Evolutionary conservation across 2,113 vertebrate genomes (phyloP).

Genomic region (Lepus europaeus): DNA sequence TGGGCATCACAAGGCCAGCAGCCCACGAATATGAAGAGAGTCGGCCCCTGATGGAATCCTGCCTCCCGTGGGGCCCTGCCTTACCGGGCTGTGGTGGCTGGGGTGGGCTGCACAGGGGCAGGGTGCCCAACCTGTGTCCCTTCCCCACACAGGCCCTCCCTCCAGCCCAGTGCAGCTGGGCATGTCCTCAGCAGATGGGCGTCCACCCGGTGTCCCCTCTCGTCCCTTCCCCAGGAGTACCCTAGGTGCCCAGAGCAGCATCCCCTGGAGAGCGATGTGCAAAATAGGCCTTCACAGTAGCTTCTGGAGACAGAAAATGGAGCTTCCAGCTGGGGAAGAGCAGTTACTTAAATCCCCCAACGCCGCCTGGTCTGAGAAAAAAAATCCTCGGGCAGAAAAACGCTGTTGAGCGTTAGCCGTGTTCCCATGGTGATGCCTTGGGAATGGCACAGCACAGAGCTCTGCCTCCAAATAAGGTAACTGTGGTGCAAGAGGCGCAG

Average conservation of each 20-base stretch:
- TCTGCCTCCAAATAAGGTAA: slow-evolving; percentile 86
- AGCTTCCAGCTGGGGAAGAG: not conserved
- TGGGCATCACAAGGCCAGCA: not conserved
- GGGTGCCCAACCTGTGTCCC: not conserved
- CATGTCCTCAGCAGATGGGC: not conserved
- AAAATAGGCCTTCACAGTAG: not conserved
- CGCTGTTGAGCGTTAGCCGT: slow-evolving; percentile 77
- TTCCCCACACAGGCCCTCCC: not conserved
- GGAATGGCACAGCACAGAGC: slow-evolving; percentile 73
- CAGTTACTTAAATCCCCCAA: not conserved
- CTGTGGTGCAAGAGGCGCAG: not conserved
- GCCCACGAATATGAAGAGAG: not conserved
- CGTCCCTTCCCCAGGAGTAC: not conserved
- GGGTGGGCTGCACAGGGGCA: not conserved
- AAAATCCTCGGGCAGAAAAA: slow-evolving; percentile 68
- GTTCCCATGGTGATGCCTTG: slow-evolving; percentile 83
- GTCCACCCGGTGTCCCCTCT: not conserved
- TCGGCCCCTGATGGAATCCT: not conserved
- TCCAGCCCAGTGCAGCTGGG: not conserved
- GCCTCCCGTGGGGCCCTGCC: not conserved
- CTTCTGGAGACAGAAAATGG: not conserved
- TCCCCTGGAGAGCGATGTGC: not conserved
- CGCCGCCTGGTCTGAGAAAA: slow-evolving; percentile 54
- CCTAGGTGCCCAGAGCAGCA: not conserved
- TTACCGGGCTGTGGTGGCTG: not conserved